Evolutionary conservation across 2,888 invertebrate genomes (phyloP).

Genomic region (Poecilus cupreus): DNA sequence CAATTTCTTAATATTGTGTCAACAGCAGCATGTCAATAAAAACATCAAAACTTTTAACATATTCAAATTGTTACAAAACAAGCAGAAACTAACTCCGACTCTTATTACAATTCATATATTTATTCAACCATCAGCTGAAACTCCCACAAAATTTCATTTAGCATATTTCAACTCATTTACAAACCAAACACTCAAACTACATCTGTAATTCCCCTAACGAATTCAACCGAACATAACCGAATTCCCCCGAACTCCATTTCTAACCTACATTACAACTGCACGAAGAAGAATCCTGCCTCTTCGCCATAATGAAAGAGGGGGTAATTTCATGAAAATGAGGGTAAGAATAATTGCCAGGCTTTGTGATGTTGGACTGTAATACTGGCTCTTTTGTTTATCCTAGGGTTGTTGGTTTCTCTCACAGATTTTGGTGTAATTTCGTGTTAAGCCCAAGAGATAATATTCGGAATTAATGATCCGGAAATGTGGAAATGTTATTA

Average conservation of each 20-base stretch:
- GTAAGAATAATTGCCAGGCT: conserved; percentile 15
- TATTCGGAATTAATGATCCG: background rate
- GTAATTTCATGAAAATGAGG: conserved; percentile 27
- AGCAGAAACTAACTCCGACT: background rate
- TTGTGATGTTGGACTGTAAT: background rate
- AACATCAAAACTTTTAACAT: background rate
- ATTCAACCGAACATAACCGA: conserved; percentile 5
- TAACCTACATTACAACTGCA: background rate
- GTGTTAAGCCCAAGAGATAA: background rate
- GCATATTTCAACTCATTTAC: conserved; percentile 27
- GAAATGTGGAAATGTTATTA: background rate
- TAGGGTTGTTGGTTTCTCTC: background rate
- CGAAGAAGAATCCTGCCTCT: background rate
- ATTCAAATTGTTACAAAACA: background rate
- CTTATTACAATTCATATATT: conserved; percentile 27
- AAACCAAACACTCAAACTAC: conserved; percentile 12
- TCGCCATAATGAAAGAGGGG: background rate
- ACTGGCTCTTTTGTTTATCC: background rate
- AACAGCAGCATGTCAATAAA: background rate
- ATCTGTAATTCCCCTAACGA: conserved; percentile 7
- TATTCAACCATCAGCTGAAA: background rate
- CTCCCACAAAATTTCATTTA: conserved; percentile 2
- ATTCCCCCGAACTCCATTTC: background rate
- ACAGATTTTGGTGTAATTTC: background rate
- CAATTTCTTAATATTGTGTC: too few relatives aligned